These are phyloP conservation scores for Athene noctua DNA, from an alignment of 2,113 vertebrate genomes.

Conservation along the genomic window DNA sequence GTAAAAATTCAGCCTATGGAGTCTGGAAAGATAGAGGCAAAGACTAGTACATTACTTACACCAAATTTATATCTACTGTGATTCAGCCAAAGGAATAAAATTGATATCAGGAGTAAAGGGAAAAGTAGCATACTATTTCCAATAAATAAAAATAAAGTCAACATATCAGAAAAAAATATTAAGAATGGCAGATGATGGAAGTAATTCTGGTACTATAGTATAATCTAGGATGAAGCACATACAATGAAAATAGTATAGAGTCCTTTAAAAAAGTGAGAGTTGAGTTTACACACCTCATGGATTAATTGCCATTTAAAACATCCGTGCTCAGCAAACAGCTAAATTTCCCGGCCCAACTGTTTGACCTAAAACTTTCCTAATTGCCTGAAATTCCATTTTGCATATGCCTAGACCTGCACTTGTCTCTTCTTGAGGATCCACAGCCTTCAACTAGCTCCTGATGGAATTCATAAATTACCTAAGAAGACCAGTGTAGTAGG, in stretches of 20 bases:
- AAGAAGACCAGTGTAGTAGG: neutral
- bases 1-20: neutral
- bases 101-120: neutral
- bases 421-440: neutral
- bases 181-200: neutral
- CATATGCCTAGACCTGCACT: neutral
- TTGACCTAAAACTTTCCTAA: neutral
- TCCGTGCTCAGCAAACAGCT: neutral
- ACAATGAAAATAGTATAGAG: rapidly evolving
- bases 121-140: neutral
- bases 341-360: neutral
- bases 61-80: neutral
- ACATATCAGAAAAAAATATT: neutral
- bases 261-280: neutral
- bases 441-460: neutral
- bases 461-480: neutral
- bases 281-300: neutral
- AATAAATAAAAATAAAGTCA: neutral
- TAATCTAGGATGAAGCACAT: neutral
- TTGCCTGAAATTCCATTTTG: neutral
- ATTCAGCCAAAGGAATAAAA: neutral
- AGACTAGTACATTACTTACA: neutral
- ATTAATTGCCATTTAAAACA: neutral
- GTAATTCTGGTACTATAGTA: neutral
- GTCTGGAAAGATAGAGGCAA: neutral